phyloP scores from a whole-genome alignment of 2,797 vertebrate genomes.

The Gymnoscopelus microlampas region DNA sequence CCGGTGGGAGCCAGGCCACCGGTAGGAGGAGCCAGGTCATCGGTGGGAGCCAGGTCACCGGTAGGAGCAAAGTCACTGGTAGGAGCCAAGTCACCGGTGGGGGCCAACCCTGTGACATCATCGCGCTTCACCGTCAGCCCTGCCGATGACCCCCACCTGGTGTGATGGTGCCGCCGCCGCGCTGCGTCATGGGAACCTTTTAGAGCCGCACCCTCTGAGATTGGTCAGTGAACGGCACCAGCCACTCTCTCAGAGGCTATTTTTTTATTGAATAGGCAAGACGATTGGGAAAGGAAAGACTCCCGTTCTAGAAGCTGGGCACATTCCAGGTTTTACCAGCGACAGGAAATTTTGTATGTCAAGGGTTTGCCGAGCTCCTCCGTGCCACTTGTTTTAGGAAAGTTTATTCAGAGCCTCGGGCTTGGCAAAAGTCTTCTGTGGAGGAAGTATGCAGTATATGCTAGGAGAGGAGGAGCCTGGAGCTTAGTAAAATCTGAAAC shows the following conservation, averaged over 20 bases:
- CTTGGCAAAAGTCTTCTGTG: slow-evolving; percentile 64
- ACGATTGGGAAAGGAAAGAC: slow-evolving; percentile 70
- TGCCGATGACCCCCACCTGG: slow-evolving; percentile 87
- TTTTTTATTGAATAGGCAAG: slow-evolving; percentile 81
- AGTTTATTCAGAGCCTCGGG: slow-evolving; percentile 70
- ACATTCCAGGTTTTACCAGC: slow-evolving; percentile 82
- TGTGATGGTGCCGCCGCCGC: slow-evolving; percentile 60
- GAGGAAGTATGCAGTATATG: slow-evolving; percentile 56
- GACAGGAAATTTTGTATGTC: slow-evolving; percentile 76
- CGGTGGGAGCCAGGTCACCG: too few species aligned
- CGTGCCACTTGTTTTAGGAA: slow-evolving; percentile 71
- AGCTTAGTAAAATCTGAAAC: slow-evolving; percentile 80
- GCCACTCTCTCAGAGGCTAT: slow-evolving; percentile 81
- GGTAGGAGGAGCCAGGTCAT: too few species aligned
- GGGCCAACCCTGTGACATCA: slow-evolving; percentile 80
- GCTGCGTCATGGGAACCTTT: slow-evolving; percentile 43
- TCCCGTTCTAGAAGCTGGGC: slow-evolving; percentile 79
- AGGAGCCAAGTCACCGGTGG: slow-evolving; percentile 70
- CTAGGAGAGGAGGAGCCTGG: slow-evolving; percentile 72
- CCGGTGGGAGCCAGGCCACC: slow-evolving; percentile 60
- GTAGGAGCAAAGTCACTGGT: too few species aligned
- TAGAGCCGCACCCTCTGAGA: slow-evolving; percentile 65
- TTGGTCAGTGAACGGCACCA: slow-evolving; percentile 69
- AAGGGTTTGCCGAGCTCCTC: slow-evolving; percentile 62
- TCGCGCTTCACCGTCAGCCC: slow-evolving; percentile 94